phyloP scores from a whole-genome alignment of 2,888 invertebrate genomes.

The Hypercompe scribonia region DNA sequence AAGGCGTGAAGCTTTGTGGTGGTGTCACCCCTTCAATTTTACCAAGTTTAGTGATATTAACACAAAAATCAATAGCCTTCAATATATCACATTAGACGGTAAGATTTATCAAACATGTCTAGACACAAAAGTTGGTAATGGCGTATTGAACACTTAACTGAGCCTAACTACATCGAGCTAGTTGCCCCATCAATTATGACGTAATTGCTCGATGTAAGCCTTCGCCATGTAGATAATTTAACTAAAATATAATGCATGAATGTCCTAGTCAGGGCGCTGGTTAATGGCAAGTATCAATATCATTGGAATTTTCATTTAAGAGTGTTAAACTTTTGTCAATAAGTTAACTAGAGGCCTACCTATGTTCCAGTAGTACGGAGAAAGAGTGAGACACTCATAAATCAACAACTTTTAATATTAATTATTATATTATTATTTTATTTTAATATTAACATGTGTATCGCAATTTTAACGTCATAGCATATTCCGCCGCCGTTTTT shows the following conservation, averaged over 20 bases:
- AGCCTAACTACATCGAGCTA: constrained; percentile 11
- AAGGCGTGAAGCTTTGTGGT: too few species aligned
- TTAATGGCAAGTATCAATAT: neutral
- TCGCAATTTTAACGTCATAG: neutral
- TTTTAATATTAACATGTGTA: too few species aligned
- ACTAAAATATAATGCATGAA: constrained; percentile 2
- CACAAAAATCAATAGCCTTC: neutral
- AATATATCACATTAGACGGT: neutral
- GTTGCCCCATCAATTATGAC: constrained; percentile 32
- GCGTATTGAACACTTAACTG: constrained; percentile 20
- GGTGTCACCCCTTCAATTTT: neutral
- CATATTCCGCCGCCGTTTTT: too few species aligned
- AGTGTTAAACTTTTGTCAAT: neutral
- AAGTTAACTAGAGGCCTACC: too few species aligned
- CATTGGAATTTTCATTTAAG: neutral
- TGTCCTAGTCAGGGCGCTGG: neutral
- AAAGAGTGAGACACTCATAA: too few species aligned
- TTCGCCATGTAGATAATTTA: too few species aligned
- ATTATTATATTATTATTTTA: too few species aligned
- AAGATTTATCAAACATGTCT: neutral
- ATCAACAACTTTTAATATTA: too few species aligned
- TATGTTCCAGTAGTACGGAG: too few species aligned
- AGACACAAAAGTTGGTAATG: neutral
- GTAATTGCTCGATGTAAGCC: constrained; percentile 23
- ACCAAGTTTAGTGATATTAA: neutral